These are phyloP conservation scores for Pterobdella sp. DNA, from an alignment of 2,888 invertebrate genomes.

Conservation along the genomic window DNA sequence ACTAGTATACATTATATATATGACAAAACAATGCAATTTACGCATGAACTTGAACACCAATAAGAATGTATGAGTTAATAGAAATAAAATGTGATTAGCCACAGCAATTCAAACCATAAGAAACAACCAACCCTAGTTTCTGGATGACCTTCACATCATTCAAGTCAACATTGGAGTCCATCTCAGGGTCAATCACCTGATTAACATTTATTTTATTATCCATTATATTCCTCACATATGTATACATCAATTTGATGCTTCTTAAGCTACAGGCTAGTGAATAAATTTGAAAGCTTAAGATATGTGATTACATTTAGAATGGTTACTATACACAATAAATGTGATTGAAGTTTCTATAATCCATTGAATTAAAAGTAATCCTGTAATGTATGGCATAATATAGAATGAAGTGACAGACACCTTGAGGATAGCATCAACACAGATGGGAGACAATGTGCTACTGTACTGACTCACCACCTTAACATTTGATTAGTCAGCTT, in stretches of 20 bases:
- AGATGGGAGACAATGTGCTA: slow-evolving; percentile 84
- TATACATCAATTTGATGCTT: too few relatives aligned
- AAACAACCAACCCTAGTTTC: slow-evolving; percentile 83
- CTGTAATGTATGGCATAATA: too few relatives aligned
- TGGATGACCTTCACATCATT: slow-evolving; percentile 89
- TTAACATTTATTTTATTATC: too few relatives aligned
- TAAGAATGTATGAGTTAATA: not conserved
- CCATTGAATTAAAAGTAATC: too few relatives aligned
- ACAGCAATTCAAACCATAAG: too few relatives aligned
- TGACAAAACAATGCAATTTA: not conserved
- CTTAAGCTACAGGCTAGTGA: too few relatives aligned
- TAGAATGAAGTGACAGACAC: not conserved
- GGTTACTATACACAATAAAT: too few relatives aligned
- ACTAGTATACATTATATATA: not conserved
- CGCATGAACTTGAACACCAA: not conserved
- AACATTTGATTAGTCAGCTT: slow-evolving; percentile 24
- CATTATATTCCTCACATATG: too few relatives aligned
- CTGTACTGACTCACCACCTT: slow-evolving; percentile 94
- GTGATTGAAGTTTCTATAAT: too few relatives aligned
- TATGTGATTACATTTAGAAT: too few relatives aligned
- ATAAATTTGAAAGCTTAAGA: too few relatives aligned
- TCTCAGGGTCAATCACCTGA: slow-evolving; percentile 63
- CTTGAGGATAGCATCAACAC: slow-evolving; percentile 89
- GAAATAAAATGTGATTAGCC: too few relatives aligned
- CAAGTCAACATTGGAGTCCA: slow-evolving; percentile 70